Percentiles rank a stretch among this genome's conserved stretches.
Evolutionary conservation across 2,888 invertebrate species (phyloP).

Genomic region (Alloscopus bannaensis): DNA sequence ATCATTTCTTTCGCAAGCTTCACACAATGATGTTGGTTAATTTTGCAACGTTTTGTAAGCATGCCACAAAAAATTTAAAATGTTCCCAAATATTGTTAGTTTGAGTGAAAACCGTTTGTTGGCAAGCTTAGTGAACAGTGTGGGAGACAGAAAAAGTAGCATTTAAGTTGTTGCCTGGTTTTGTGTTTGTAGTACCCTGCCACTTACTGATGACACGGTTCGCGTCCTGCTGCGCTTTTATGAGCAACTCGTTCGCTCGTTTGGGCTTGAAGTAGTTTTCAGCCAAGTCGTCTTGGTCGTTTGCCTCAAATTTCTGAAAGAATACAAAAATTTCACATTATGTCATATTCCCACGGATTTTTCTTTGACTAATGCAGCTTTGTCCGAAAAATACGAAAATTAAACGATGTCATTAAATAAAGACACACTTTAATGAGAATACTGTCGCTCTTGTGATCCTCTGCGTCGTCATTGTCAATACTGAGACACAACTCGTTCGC

Average conservation of each 20-base stretch:
- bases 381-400: no score
- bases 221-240: conserved; percentile 78
- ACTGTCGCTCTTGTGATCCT: conserved; percentile 67
- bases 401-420: not conserved
- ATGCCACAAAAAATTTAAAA: not conserved
- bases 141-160: not conserved
- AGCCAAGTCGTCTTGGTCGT: conserved; percentile 81
- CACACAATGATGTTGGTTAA: not conserved
- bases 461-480: conserved; percentile 64
- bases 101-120: no score
- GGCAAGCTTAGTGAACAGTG: not conserved
- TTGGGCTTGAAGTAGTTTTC: conserved; percentile 85
- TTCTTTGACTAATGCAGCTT: no score
- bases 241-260: conserved; percentile 80
- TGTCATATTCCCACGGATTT: no score
- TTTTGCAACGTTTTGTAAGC: not conserved
- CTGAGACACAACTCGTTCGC: conserved; percentile 78
- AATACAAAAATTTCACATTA: conserved; percentile 14
- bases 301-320: conserved; percentile 78
- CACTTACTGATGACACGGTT: conserved; percentile 78
- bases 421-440: conserved; percentile 67
- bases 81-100: no score
- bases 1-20: not conserved
- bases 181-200: conserved; percentile 76
- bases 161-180: not conserved